phyloP scores from a whole-genome alignment of 2,113 vertebrate genomes.

The Bostrychus sinensis region DNA sequence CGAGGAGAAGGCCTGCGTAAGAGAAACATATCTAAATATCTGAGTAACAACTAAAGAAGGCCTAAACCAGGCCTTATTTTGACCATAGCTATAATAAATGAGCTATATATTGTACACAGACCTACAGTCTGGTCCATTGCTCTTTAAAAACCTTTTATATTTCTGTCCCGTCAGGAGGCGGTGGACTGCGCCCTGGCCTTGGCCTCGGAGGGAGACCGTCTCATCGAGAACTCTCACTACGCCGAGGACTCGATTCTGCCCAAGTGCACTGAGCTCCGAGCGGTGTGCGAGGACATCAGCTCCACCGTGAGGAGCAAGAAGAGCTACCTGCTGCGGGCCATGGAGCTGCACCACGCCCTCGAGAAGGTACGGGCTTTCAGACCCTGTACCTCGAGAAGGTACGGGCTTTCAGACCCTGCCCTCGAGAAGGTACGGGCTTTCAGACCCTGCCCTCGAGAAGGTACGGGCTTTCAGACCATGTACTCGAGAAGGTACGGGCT shows the following conservation, averaged over 20 bases:
- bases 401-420: no score
- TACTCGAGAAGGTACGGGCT: no score
- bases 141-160: no score
- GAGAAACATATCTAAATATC: conserved; percentile 31
- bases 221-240: conserved; percentile 90
- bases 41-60: background rate
- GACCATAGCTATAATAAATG: no score
- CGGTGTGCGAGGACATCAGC: conserved; percentile 80
- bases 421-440: no score
- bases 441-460: no score
- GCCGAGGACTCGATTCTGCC: conserved; percentile 94
- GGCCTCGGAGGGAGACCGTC: conserved; percentile 80
- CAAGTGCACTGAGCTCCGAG: conserved; percentile 89
- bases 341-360: conserved; percentile 89
- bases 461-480: no score
- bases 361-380: conserved; percentile 81
- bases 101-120: no score
- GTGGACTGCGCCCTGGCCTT: conserved; percentile 82
- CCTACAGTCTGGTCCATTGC: no score
- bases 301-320: conserved; percentile 76
- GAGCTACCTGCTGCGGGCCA: conserved; percentile 81
- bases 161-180: conserved; percentile 75
- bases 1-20: conserved; percentile 88
- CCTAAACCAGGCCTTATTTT: background rate
- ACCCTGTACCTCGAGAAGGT: no score